Conservation (phyloP, 2,797 vertebrate species). For the Valencia hispanica region DNA sequence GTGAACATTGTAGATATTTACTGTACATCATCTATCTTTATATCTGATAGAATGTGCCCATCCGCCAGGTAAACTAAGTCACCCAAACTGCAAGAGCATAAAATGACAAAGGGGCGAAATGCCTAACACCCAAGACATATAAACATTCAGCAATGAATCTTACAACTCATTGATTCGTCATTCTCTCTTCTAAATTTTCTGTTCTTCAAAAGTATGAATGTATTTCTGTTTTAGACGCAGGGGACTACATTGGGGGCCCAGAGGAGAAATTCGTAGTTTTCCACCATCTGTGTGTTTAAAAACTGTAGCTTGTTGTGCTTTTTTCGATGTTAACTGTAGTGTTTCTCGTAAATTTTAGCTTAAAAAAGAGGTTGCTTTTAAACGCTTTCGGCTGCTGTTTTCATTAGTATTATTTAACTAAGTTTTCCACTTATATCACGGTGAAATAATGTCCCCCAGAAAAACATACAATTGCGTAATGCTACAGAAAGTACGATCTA, state of each 20-base stretch:
- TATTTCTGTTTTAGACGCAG: too few relatives aligned
- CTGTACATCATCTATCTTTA: background rate
- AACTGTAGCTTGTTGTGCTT: background rate
- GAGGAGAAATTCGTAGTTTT: conserved; percentile 8
- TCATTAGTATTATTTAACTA: fast-evolving
- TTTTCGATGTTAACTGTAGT: conserved; percentile 31
- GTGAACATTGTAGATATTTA: too few relatives aligned
- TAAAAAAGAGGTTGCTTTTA: background rate
- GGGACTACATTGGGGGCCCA: background rate
- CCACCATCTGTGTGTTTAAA: conserved; percentile 17
- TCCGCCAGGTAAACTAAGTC: background rate
- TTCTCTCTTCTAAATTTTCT: background rate
- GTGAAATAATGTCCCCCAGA: background rate
- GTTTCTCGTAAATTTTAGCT: background rate
- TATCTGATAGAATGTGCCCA: background rate
- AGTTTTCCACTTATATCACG: background rate
- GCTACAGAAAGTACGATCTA: background rate
- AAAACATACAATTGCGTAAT: background rate
- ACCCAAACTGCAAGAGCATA: background rate
- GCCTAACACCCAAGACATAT: background rate
- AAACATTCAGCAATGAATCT: background rate
- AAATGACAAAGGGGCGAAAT: background rate
- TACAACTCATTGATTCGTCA: background rate
- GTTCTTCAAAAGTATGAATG: too few relatives aligned
- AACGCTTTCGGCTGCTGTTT: background rate